Evolutionary conservation across 2,888 invertebrate genomes (phyloP), one percentile per base, ranked within the genome.

Genomic region (Cephonodes hylas): DNA sequence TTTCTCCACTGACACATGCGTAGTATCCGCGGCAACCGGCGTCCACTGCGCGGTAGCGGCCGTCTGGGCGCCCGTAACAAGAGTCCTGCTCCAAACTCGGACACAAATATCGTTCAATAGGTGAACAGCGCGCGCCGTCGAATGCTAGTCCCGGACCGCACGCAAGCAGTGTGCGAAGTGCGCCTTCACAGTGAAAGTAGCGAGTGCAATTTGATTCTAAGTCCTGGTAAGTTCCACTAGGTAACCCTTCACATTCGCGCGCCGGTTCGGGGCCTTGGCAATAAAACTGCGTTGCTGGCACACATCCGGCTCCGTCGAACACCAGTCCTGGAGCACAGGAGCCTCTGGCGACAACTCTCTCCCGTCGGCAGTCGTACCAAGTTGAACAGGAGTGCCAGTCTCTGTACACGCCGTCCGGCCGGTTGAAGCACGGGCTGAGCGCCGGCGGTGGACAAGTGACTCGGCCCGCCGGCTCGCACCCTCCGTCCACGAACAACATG

Each of bases 1-100:
- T 93, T 69, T 91, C 88, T 1, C 94, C 93, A 63, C 84, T 84
- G 20, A 86, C 85, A 79, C 95, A 95, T 70, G 91, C 93, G 80
- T 93, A 94, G 83, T 94, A 94, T 10, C 93, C 93, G 56, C 94
- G 91, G 73, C 94, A 94, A 1, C 93, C 93, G 1, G 91, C 86
- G 70, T 86, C 89, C 25, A 80, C 76, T 22, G 89, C 87, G 23
- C 90, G 89, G 79, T 94, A 93, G 61, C 93, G 93, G 0, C 94
- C 94, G 72, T 94, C 93, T 8, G 87, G 70, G 44, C 93, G 91
- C 1, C 88, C 87, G 63, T 85, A 85, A 75, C 94, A 94, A 27
- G 93, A 89, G 76, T 93, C 92, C 15, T 81, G 81, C 68, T 93
- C 93, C 62, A 88, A 76, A 64, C 89, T 89, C 46, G 93, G 93